A percentile compares a stretch with the other conserved stretches of the same genome.
Conservation (phyloP, 2,888 invertebrate genomes). For the Apodemia hepburni region DNA sequence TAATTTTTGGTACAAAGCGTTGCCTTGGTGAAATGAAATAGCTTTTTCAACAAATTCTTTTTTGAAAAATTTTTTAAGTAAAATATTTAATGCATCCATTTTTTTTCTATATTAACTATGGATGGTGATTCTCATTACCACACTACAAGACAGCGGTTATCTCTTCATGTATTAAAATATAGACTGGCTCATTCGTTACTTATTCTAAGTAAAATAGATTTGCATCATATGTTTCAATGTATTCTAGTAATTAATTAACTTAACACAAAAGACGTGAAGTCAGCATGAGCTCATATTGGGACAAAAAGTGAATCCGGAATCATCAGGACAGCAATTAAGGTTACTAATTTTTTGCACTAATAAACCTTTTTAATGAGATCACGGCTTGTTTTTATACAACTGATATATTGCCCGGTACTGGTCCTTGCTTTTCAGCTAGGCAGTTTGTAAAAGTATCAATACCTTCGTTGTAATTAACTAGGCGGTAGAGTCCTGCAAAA, state of each 20-base stretch:
- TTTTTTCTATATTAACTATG: too few relatives aligned
- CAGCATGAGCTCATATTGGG: constrained; percentile 33
- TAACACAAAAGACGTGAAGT: constrained; percentile 10
- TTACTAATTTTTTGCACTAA: constrained; percentile 53
- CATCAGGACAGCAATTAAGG: constrained; percentile 46
- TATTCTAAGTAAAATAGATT: neutral
- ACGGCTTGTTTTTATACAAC: constrained; percentile 32
- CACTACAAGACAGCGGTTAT: too few relatives aligned
- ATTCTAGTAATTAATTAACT: constrained; percentile 1
- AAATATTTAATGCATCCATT: too few relatives aligned
- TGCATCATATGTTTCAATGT: neutral
- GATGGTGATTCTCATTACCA: too few relatives aligned
- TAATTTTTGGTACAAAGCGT: too few relatives aligned
- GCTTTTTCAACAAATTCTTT: too few relatives aligned
- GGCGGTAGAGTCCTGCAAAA: too few relatives aligned
- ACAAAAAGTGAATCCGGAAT: constrained; percentile 62
- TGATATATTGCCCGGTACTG: neutral
- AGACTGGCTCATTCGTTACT: neutral
- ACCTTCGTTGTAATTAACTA: too few relatives aligned
- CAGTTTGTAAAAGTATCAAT: neutral
- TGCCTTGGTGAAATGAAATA: too few relatives aligned
- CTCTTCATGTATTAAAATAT: too few relatives aligned
- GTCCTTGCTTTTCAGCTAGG: neutral
- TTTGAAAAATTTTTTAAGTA: too few relatives aligned
- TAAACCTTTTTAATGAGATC: constrained; percentile 66